Base-by-base conservation (phyloP, 2,888 invertebrate genomes). In the Zaprionus obscuricornis region DNA sequence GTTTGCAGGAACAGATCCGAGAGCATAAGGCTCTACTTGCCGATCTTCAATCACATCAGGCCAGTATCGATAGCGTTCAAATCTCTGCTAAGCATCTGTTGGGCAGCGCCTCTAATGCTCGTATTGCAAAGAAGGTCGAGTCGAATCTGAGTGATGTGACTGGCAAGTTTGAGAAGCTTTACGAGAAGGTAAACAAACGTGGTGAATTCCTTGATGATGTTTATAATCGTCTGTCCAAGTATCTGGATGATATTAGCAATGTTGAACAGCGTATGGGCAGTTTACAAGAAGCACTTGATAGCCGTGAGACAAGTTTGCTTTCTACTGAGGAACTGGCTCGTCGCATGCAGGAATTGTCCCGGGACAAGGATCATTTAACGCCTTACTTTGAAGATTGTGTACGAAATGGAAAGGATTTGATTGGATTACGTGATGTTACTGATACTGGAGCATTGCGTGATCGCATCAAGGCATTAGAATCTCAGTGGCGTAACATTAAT, bases 81-180 rank as follows among this genome's bases (percentile, higher is more conserved):
- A 90, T 93, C 39, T 94, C 94, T 7, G 97, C 97, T 0, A 92
- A 94, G 60, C 96, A 97, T 85, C 92, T 98, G 3, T 94, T 97
- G 17, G 91, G 93, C 0, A 94, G 94, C 34, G 95, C 96, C 0
- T 95, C 95, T 74, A 97, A 97, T 90, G 94, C 95, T 0, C 92
- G 97, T 26, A 94, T 97, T 54, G 97, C 97, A 0, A 97, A 96
- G 90, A 96, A 96, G 81, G 94, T 98, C 54, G 97, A 98, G 88
- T 93, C 94, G 51, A 95, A 97, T 78, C 92, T 98, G n/a, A 95
- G 95, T 72, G 97, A 98, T 83, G 95, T 98, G 1, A 95, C 95
- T 58, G 90, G 85, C 66, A 94, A 97, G 88, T 98, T 96, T 90
- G 96, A 97, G 77, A 97, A 96, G 85, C 91, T 98, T 0, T 92